Percentiles rank a stretch among this genome's conserved stretches.
Conservation (phyloP, 2,113 vertebrate genomes). For the Coptodon rendalli region DNA sequence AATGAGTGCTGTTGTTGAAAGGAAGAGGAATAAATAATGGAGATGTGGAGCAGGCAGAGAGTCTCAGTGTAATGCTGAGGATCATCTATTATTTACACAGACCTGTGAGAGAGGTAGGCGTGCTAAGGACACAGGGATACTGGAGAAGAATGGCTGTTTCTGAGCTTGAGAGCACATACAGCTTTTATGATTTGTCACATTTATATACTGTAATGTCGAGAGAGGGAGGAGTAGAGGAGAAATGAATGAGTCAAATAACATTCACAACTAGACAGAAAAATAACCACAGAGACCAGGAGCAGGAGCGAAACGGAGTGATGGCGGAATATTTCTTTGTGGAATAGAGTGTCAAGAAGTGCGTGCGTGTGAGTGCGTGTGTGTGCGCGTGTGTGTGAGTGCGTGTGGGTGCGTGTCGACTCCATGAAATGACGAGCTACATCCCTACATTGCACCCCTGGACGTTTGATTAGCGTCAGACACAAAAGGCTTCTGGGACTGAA, state of each 20-base stretch:
- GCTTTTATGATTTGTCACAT: slow-evolving; percentile 29
- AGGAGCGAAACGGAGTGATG: neutral
- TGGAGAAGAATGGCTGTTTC: slow-evolving; percentile 23
- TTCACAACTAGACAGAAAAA: neutral
- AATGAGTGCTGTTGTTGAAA: slow-evolving; percentile 39
- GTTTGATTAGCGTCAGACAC: slow-evolving; percentile 26
- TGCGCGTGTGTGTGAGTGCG: neutral
- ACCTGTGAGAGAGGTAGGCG: slow-evolving; percentile 40
- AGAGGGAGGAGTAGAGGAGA: neutral
- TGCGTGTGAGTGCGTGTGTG: neutral
- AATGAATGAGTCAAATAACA: slow-evolving; percentile 6
- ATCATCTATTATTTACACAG: slow-evolving; percentile 66
- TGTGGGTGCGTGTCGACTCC: neutral
- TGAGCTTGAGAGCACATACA: neutral
- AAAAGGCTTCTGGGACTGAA: slow-evolving; percentile 38
- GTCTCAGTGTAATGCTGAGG: slow-evolving; percentile 37
- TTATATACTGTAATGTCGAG: slow-evolving; percentile 11
- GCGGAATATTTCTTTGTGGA: neutral
- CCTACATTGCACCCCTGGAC: neutral
- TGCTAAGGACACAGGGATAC: slow-evolving; percentile 19
- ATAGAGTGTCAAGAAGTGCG: neutral
- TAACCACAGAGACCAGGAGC: neutral
- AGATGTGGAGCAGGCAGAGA: slow-evolving; percentile 31
- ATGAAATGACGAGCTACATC: slow-evolving; percentile 20
- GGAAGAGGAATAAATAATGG: slow-evolving; percentile 51